Base-by-base conservation (phyloP, 1,140 invertebrate species). In the Diprion similis region DNA sequence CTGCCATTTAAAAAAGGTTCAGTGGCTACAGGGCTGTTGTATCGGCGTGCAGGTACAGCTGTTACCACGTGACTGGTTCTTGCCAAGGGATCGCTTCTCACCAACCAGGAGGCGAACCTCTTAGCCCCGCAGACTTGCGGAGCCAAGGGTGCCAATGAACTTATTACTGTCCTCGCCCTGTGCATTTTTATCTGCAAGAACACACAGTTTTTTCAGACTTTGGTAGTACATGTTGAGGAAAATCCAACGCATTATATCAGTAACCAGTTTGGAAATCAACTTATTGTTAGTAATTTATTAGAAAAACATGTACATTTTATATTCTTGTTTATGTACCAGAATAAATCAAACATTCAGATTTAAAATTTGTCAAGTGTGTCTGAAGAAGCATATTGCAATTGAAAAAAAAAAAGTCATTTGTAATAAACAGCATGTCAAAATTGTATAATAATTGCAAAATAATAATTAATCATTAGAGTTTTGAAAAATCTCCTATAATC, bases 1-100 rank as follows among this genome's bases (percentile, higher is more conserved):
- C 95, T 95, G 75, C 96, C 96, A 92, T 97, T 97, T 75, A 97
- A 91, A 84, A 97, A 98, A 8, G 96, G 95, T 87, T 98, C 96
- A 10, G 95, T 92, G 46, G 94, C 92, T 45, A 91, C 93, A 59
- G 92, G 86, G 48, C 89, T 87, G 59, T 82, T 84, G 69, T 87
- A 85, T 64, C 77, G 75, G 70, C 82, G 78, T 10, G 64, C 47
- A 66, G 79, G 66, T 4, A 68, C 74, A 6, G 74, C 76, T 10
- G 83, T 76, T n/a, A 84, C 75, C 46, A 76, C 78, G 72, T 85
- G 82, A 69, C 73, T 83, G 46, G 73, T 83, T 66, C 81, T 83
- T 24, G 73, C 73, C 67, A 83, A 68, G 8, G 83, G 79, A 74
- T 85, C 84, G 77, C 81, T 85, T 74, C 80, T 83, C 19, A 89